These are phyloP conservation scores for Kradibia gibbosae DNA, from an alignment of 1,140 invertebrate genomes.

Conservation along the genomic window DNA sequence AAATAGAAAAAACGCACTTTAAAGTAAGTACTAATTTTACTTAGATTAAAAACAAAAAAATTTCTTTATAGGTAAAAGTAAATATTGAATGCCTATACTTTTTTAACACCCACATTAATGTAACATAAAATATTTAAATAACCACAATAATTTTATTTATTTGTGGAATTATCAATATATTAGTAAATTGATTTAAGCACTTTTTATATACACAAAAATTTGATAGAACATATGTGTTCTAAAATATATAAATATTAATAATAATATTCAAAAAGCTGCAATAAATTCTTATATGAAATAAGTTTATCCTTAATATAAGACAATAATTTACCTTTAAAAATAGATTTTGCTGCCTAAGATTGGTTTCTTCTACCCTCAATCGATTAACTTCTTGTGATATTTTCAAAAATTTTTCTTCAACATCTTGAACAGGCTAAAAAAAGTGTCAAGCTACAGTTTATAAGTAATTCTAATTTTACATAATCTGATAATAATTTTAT, in stretches of 20 bases:
- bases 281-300: conserved; percentile 7
- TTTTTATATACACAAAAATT: neutral
- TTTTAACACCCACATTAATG: too few relatives aligned
- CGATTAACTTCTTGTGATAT: conserved; percentile 82
- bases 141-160: too few relatives aligned
- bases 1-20: too few relatives aligned
- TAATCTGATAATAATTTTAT: conserved; percentile 41
- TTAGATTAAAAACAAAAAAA: too few relatives aligned
- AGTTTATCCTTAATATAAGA: conserved; percentile 12
- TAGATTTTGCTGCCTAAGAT: conserved; percentile 85
- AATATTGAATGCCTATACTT: too few relatives aligned
- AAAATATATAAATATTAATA: neutral
- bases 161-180: too few relatives aligned
- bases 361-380: conserved; percentile 83
- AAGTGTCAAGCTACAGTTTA: conserved; percentile 14
- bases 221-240: neutral
- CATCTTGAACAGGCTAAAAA: conserved; percentile 59
- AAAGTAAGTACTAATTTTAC: too few relatives aligned
- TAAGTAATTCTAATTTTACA: neutral
- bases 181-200: too few relatives aligned
- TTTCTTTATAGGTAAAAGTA: too few relatives aligned
- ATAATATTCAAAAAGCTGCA: neutral
- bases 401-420: conserved; percentile 77
- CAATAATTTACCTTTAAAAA: conserved; percentile 79
- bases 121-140: too few relatives aligned